phyloP scores from a whole-genome alignment of 35 echinoderm and acorn worm species.

The Patiria miniata region DNA sequence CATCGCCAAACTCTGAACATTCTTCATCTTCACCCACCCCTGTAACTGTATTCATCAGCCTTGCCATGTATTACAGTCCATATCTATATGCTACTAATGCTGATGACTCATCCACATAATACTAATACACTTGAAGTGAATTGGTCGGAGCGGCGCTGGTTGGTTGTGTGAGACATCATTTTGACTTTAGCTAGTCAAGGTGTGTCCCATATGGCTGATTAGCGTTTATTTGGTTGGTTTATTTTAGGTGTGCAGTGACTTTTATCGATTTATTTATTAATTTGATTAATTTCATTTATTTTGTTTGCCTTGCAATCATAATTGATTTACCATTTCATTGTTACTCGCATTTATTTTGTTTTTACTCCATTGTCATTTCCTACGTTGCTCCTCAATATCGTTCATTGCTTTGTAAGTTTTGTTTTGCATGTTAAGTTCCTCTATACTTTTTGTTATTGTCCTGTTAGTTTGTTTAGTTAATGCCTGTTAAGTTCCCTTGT shows the following conservation, averaged over 20 bases:
- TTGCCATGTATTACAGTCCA: background rate
- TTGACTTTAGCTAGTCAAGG: background rate
- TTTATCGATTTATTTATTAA: background rate
- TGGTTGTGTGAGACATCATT: rapidly evolving
- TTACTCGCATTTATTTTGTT: no score
- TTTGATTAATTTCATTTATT: background rate
- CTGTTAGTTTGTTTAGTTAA: background rate
- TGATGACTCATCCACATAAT: background rate
- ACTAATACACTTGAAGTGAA: no score
- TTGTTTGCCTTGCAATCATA: background rate
- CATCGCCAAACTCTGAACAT: slow-evolving; percentile 12
- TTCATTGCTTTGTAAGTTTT: background rate
- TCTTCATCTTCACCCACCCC: background rate
- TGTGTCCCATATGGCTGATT: background rate
- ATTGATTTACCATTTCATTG: background rate
- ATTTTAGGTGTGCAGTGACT: background rate
- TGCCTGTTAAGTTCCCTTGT: background rate
- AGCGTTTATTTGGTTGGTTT: background rate
- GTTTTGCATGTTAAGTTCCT: background rate
- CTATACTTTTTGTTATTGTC: background rate
- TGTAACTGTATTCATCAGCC: background rate
- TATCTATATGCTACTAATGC: background rate
- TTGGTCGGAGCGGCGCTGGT: no score
- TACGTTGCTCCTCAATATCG: background rate
- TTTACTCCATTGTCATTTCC: no score